A percentile compares a stretch with the other conserved stretches of the same genome.
Evolutionary conservation across 2,113 vertebrate genomes (phyloP).

Genomic region (Lagopus muta): DNA sequence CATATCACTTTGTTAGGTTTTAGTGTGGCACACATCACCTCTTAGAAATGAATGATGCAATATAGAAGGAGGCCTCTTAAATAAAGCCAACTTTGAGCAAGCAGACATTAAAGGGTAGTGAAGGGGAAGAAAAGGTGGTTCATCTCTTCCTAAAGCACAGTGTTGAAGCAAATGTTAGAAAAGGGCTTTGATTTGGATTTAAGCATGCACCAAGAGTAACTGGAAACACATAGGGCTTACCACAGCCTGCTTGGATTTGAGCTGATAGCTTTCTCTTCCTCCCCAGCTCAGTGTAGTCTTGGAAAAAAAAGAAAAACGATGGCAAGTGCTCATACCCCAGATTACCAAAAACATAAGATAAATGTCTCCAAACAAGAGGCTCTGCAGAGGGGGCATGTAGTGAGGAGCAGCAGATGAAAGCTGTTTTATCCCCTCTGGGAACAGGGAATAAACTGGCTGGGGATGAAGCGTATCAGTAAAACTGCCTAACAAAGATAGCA

Average conservation of each 20-base stretch:
- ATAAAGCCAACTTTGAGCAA: neutral
- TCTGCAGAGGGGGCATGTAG: neutral
- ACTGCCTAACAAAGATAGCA: neutral
- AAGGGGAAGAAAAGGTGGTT: neutral
- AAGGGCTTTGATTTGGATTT: neutral
- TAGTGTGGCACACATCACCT: neutral
- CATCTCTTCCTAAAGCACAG: neutral
- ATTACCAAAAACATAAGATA: neutral
- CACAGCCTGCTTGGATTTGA: neutral
- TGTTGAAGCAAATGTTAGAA: neutral
- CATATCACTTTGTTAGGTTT: neutral
- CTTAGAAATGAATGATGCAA: neutral
- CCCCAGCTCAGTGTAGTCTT: neutral
- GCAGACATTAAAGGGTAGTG: neutral
- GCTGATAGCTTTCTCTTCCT: neutral
- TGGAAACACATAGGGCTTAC: neutral
- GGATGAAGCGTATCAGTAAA: neutral
- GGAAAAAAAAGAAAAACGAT: neutral
- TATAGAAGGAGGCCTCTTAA: neutral
- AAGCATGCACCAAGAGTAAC: neutral
- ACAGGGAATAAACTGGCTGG: neutral
- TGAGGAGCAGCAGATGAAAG: neutral
- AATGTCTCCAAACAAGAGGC: constrained; percentile 2
- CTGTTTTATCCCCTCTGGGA: constrained; percentile 3
- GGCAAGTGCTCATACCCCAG: neutral